phyloP scores from a whole-genome alignment of 2,113 vertebrate genomes.

The Helogale parvula region DNA sequence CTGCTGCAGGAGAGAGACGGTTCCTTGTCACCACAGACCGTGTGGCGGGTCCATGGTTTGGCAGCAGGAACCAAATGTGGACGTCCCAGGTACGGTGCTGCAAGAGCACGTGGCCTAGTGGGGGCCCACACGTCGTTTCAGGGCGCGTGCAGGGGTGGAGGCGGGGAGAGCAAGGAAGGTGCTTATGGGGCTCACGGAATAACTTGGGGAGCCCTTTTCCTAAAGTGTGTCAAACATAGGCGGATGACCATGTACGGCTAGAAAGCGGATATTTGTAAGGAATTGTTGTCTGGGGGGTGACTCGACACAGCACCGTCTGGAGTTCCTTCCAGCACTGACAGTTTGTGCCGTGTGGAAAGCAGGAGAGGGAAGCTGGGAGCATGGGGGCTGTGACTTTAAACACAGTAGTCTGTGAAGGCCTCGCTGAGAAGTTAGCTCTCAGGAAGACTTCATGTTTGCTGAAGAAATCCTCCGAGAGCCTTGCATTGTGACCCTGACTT shows the following conservation, averaged over 20 bases:
- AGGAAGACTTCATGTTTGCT: not conserved
- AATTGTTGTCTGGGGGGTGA: not conserved
- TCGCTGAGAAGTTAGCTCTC: not conserved
- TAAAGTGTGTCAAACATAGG: not conserved
- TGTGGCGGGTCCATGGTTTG: not conserved
- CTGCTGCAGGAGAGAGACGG: no score
- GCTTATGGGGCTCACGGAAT: not conserved
- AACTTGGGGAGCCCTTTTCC: not conserved
- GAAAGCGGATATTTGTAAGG: not conserved
- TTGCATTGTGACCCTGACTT: not conserved
- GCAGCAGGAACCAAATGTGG: not conserved
- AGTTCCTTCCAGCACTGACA: not conserved
- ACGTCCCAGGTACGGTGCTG: fast-evolving
- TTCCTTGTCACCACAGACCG: not conserved
- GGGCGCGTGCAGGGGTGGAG: not conserved
- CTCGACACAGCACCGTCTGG: not conserved
- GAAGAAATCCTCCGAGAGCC: not conserved
- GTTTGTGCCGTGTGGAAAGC: not conserved
- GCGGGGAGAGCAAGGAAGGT: not conserved
- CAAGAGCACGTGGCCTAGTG: not conserved
- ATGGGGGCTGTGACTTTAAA: not conserved
- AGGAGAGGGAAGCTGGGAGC: not conserved
- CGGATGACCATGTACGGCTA: not conserved
- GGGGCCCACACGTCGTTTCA: not conserved
- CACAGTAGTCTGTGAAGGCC: not conserved